Percentiles rank a stretch among this genome's conserved stretches.
These are phyloP conservation scores for Tragopan temminckii DNA, from an alignment of 2,797 vertebrate species.

Conservation along the genomic window DNA sequence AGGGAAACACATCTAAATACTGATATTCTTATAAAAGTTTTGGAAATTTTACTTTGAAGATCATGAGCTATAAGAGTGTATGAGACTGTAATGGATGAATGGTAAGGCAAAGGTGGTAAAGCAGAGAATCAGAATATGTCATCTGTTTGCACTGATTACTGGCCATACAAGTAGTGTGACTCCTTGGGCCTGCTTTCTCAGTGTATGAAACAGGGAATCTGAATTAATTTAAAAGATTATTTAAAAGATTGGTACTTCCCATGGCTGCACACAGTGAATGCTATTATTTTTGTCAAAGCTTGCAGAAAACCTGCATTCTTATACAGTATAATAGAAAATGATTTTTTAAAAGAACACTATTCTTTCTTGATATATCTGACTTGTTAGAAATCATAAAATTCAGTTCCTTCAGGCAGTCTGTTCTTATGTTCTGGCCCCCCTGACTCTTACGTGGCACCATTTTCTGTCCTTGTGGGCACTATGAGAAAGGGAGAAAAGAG, in stretches of 20 bases:
- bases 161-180: background rate
- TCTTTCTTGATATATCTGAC: background rate
- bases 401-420: background rate
- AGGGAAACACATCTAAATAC: background rate
- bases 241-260: background rate
- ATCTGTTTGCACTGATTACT: background rate
- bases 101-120: background rate
- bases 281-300: background rate
- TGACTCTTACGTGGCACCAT: background rate
- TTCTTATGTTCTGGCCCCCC: background rate
- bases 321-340: background rate
- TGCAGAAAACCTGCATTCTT: background rate
- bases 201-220: background rate
- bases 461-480: background rate
- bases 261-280: background rate
- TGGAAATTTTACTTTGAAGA: background rate
- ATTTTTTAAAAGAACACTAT: background rate
- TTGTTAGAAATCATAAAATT: background rate
- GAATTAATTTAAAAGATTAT: background rate
- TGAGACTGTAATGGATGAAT: background rate
- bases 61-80: background rate
- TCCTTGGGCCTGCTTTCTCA: background rate
- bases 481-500: no score
- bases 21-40: background rate
- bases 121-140: background rate